phyloP scores from a whole-genome alignment of 2,113 vertebrate genomes.

The Xenopus tropicalis region DNA sequence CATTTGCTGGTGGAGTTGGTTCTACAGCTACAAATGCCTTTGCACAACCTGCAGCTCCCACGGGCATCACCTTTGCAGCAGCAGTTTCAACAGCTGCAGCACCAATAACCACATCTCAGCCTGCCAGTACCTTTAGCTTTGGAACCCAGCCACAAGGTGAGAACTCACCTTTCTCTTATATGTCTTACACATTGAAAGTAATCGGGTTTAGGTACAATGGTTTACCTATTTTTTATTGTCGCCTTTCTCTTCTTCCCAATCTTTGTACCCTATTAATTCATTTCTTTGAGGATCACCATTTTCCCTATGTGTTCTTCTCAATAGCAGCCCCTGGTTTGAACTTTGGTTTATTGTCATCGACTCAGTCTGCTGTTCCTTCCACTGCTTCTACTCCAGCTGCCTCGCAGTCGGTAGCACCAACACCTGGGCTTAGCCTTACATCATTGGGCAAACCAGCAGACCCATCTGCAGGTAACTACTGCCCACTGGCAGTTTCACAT shows the following conservation, averaged over 20 bases:
- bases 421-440: neutral
- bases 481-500: too few species aligned
- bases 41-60: neutral
- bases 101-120: conserved; percentile 48
- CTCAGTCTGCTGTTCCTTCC: neutral
- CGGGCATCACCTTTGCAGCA: conserved; percentile 64
- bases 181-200: neutral
- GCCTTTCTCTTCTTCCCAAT: conserved; percentile 12
- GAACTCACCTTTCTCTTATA: neutral
- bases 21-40: conserved; percentile 23
- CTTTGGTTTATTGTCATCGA: neutral
- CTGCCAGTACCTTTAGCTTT: conserved; percentile 54
- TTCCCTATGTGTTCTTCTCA: neutral
- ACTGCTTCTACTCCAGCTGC: neutral
- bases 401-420: neutral
- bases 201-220: neutral
- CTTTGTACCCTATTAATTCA: too few species aligned
- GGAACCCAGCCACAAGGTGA: conserved; percentile 46
- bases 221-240: conserved; percentile 16
- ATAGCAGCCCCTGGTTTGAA: neutral
- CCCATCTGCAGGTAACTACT: neutral
- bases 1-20: neutral
- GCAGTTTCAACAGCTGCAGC: conserved; percentile 50
- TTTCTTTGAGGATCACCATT: too few species aligned
- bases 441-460: conserved; percentile 1